Conservation (phyloP, 2,888 invertebrate genomes). For the Hydrotaea diabolus region DNA sequence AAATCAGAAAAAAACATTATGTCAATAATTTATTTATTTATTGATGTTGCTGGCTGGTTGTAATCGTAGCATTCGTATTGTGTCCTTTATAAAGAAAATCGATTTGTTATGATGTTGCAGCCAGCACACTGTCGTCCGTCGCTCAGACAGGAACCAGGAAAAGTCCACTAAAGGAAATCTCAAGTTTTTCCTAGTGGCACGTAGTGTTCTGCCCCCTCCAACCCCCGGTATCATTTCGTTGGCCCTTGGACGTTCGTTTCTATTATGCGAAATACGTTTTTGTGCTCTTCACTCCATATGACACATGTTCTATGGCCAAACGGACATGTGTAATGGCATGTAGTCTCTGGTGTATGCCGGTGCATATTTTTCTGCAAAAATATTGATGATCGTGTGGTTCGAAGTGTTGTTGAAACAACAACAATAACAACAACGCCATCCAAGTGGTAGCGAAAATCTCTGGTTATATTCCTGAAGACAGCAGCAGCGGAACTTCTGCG, state of each 20-base stretch:
- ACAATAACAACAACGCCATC: slow-evolving; percentile 27
- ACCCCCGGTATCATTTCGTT: neutral
- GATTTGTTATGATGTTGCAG: slow-evolving; percentile 60
- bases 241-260: slow-evolving; percentile 17
- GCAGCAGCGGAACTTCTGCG: too few species aligned
- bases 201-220: slow-evolving; percentile 45
- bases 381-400: slow-evolving; percentile 10
- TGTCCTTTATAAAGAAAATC: slow-evolving; percentile 48
- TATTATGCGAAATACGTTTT: slow-evolving; percentile 43
- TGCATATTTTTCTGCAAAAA: slow-evolving; percentile 55
- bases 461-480: neutral
- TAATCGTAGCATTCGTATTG: slow-evolving; percentile 37
- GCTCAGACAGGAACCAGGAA: neutral
- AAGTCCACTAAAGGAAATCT: slow-evolving; percentile 38
- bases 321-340: slow-evolving; percentile 76
- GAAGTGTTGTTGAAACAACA: neutral
- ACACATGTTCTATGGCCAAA: slow-evolving; percentile 79
- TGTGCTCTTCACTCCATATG: slow-evolving; percentile 69
- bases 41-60: slow-evolving; percentile 56
- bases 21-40: slow-evolving; percentile 71
- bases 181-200: slow-evolving; percentile 60
- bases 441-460: neutral
- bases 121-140: neutral
- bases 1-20: slow-evolving; percentile 62
- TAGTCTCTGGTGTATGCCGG: slow-evolving; percentile 73